Conservation (phyloP, 2,797 vertebrate species). For the Melanotaenia boesemani region DNA sequence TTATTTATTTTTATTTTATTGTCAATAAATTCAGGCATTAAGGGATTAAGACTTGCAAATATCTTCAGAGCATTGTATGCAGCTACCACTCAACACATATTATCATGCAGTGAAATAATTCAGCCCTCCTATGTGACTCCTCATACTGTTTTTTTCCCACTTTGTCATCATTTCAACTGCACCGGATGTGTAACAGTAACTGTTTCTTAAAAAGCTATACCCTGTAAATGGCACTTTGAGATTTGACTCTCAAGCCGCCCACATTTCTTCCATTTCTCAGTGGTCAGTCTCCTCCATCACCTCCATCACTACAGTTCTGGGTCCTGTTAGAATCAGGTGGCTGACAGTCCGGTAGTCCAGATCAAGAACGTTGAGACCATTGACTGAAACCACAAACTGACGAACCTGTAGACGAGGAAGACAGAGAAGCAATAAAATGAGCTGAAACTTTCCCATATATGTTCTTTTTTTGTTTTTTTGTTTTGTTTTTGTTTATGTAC, state of each 20-base stretch:
- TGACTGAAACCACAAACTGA: slow-evolving; percentile 93
- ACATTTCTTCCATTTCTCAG: slow-evolving; percentile 11
- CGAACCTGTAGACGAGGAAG: slow-evolving; percentile 81
- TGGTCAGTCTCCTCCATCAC: slow-evolving; percentile 92
- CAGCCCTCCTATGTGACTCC: background rate
- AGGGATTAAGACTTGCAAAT: too few relatives aligned
- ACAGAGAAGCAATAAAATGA: background rate
- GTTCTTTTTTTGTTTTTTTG: background rate
- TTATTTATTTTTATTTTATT: too few relatives aligned
- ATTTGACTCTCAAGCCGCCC: background rate
- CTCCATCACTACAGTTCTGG: slow-evolving; percentile 92
- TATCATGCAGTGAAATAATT: too few relatives aligned
- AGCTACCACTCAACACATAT: too few relatives aligned
- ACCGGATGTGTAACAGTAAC: fast-evolving
- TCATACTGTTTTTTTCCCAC: background rate
- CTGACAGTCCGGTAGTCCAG: slow-evolving; percentile 92
- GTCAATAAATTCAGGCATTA: too few relatives aligned
- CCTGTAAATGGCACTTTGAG: too few relatives aligned
- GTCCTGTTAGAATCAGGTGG: slow-evolving; percentile 91
- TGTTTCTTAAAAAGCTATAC: background rate
- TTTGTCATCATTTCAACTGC: background rate
- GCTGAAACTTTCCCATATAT: too few relatives aligned
- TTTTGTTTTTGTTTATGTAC: too few relatives aligned
- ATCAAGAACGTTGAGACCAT: slow-evolving; percentile 88
- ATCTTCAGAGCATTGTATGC: too few relatives aligned